Evolutionary conservation across 2,797 vertebrate species (phyloP), one percentile per base, ranked within the genome.

Genomic region (Luscinia megarhynchos): DNA sequence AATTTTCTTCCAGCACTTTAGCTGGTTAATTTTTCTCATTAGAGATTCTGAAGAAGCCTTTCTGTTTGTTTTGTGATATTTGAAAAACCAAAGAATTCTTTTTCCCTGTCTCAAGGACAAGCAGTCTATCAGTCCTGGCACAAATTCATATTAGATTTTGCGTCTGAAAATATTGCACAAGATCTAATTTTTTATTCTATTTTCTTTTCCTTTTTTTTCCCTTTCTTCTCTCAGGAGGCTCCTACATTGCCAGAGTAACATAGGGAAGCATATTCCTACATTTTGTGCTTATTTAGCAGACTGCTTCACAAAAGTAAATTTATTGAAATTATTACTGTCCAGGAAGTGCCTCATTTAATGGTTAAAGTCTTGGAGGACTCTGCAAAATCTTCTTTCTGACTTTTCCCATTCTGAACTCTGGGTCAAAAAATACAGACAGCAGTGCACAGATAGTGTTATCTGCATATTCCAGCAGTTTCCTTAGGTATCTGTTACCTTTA

Each of bases 31-130:
- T 48, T 51, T n/a, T 84, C 40, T 88, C 41, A 78, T 95, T 77
- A 79, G 40, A 34, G 30, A 77, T 92, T 83, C 64, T 72, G 18
- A 45, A 89, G 50, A 78, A 87, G 59, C 4, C 8, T 59, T 34
- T 93, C 22, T 78, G 12, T 91, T 89, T 63, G 21, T 48, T 89
- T 93, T 85, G 23, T 84, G 67, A 64, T 87, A 9, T 94, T 94
- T 77, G 29, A 30, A 89, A 93, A 82, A 61, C 20, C 29, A 93
- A 91, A 45, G 9, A 78, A 81, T 70, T 82, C 20, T 41, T n/a
- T 64, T 93, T 89, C 46, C 10, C 36, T 91, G 36, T 75, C 34
- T 94, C 54, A 81, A 86, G 84, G 66, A 76, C 30, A 36, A 3
- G 1, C 26, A 70, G n/a, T 64, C 57, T 78, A 80, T 88, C 85